Conservation (phyloP, 2,797 vertebrate genomes). For the Natrix natrix region DNA sequence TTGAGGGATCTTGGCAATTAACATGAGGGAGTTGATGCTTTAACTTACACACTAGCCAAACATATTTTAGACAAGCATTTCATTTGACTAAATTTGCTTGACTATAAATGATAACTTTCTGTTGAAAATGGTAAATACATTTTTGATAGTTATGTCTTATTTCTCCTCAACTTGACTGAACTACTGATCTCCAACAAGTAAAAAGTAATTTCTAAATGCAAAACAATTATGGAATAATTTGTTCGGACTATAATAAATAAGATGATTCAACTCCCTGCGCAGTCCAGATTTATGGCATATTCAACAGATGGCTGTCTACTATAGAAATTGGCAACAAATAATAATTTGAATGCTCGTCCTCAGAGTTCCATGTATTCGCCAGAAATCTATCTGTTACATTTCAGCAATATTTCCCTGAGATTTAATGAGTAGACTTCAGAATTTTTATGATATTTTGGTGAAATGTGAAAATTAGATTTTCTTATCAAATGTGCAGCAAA, state of each 20-base stretch:
- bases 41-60: constrained; percentile 66
- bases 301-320: background rate
- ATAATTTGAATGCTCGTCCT: background rate
- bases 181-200: background rate
- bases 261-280: background rate
- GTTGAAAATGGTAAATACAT: constrained; percentile 49
- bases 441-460: background rate
- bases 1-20: constrained; percentile 58
- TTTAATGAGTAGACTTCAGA: background rate
- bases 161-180: background rate
- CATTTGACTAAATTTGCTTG: constrained; percentile 61
- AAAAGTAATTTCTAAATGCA: background rate
- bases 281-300: background rate
- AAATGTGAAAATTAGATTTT: background rate
- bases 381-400: background rate
- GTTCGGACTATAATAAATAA: background rate
- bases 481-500: background rate
- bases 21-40: constrained; percentile 59
- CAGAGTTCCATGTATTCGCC: background rate
- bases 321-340: background rate
- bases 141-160: background rate
- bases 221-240: background rate
- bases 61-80: constrained; percentile 59
- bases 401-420: background rate
- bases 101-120: constrained; percentile 58